Percentiles rank a stretch among this genome's conserved stretches.
phyloP scores from a whole-genome alignment of 2,113 vertebrate species.

The Apodemus speciosus region DNA sequence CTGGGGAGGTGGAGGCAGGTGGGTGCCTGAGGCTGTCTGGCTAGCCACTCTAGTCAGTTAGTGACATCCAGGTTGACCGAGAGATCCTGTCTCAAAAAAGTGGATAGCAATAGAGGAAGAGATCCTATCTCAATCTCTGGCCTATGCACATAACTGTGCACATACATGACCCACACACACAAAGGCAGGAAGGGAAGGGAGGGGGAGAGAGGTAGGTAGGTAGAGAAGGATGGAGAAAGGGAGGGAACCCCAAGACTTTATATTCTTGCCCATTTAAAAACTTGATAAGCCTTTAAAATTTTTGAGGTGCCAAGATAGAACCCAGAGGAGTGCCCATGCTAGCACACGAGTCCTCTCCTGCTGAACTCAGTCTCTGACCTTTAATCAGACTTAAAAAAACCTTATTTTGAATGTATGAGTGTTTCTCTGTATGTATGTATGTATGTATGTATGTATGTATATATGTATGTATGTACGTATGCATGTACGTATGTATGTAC shows the following conservation, averaged over 20 bases:
- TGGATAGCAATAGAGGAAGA: background rate
- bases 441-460: too few relatives aligned
- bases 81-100: background rate
- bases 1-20: background rate
- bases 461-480: background rate
- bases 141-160: background rate
- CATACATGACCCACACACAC: background rate
- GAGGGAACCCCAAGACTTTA: background rate
- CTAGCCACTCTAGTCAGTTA: background rate
- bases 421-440: background rate
- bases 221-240: background rate
- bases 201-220: background rate
- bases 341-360: background rate
- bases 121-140: background rate
- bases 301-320: background rate
- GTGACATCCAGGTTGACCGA: background rate
- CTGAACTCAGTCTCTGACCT: background rate
- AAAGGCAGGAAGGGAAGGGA: background rate
- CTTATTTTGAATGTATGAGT: background rate
- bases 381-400: background rate
- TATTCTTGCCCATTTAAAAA: background rate
- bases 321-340: background rate
- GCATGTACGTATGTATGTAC: background rate
- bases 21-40: background rate
- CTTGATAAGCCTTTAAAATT: background rate